Conservation (phyloP, 1,140 invertebrate species). For the Macrocentrus cingulum region DNA sequence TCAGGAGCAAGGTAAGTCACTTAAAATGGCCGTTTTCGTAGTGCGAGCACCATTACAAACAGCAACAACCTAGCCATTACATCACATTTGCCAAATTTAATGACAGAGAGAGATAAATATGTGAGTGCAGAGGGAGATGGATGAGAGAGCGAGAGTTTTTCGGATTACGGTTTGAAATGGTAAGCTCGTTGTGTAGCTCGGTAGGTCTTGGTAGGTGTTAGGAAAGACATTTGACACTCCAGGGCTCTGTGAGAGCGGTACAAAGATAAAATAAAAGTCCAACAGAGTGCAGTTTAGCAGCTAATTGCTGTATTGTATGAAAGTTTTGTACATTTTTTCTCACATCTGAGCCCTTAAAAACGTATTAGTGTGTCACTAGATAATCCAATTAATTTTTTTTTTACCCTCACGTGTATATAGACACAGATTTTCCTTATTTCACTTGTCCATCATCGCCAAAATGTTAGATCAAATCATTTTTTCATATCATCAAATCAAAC, state of each 20-base stretch:
- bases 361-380: not conserved
- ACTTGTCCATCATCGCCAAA: not conserved
- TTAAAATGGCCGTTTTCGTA: constrained; percentile 47
- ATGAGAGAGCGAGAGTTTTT: constrained; percentile 17
- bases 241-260: constrained; percentile 25
- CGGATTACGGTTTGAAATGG: constrained; percentile 57
- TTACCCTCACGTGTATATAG: constrained; percentile 23
- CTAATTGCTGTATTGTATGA: constrained; percentile 55
- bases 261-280: constrained; percentile 41
- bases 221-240: constrained; percentile 58
- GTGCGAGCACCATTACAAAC: constrained; percentile 61
- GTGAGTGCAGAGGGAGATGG: constrained; percentile 2
- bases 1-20: constrained; percentile 57
- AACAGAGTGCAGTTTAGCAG: constrained; percentile 57
- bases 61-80: constrained; percentile 61
- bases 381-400: constrained; percentile 8
- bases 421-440: constrained; percentile 18
- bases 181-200: constrained; percentile 60
- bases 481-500: not conserved
- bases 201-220: constrained; percentile 58
- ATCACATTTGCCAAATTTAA: constrained; percentile 40
- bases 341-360: not conserved
- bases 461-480: not conserved
- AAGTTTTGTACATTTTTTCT: constrained; percentile 34
- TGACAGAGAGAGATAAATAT: constrained; percentile 26